These are phyloP conservation scores for Nemotelus pantherinus DNA, from an alignment of 2,888 invertebrate species.

Conservation along the genomic window DNA sequence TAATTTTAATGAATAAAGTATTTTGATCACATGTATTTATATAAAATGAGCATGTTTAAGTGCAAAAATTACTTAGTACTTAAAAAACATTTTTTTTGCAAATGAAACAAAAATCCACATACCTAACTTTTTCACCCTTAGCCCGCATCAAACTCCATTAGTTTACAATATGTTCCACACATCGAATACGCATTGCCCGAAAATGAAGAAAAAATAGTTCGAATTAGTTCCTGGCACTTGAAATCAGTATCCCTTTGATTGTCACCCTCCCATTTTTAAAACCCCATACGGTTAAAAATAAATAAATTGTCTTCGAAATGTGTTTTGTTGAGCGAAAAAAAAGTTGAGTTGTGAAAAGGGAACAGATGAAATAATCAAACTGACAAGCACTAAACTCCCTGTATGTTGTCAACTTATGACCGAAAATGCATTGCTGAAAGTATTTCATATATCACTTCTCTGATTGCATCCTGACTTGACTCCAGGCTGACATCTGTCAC, in stretches of 20 bases:
- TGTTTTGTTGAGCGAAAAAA: background rate
- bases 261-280: conserved; percentile 6
- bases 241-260: conserved; percentile 33
- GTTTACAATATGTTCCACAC: conserved; percentile 1
- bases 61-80: too few species aligned
- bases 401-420: conserved; percentile 34
- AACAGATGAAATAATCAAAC: background rate
- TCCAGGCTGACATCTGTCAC: conserved; percentile 33
- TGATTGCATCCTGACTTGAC: conserved; percentile 9
- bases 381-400: background rate
- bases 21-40: too few species aligned
- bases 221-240: conserved; percentile 30
- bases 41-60: too few species aligned
- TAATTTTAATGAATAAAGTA: too few species aligned
- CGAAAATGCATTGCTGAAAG: conserved; percentile 29
- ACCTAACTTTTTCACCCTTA: too few species aligned
- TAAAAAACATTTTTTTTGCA: too few species aligned
- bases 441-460: conserved; percentile 30
- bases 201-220: conserved; percentile 14
- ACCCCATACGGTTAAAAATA: conserved; percentile 30
- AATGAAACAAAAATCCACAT: too few species aligned
- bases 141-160: background rate
- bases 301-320: conserved; percentile 21
- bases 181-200: background rate
- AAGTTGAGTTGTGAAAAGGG: background rate